phyloP scores from a whole-genome alignment of 2,113 vertebrate genomes.

The Mustela lutreola region DNA sequence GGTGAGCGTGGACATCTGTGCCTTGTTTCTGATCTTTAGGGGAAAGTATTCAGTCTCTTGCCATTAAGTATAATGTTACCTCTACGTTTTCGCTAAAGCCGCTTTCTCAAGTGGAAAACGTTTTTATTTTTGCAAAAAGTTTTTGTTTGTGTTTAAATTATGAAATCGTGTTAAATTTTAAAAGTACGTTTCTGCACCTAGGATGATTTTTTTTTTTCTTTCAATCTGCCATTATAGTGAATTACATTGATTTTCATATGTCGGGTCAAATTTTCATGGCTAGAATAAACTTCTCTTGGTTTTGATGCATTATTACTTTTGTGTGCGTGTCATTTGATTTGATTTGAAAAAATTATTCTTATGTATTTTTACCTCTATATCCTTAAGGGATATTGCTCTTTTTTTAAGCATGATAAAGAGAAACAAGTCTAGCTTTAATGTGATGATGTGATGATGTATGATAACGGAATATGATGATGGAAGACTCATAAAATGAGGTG shows the following conservation, averaged over 20 bases:
- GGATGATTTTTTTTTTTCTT: not conserved
- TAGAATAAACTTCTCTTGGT: not conserved
- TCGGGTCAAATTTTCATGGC: not conserved
- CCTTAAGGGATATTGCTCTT: not conserved
- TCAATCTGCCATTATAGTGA: not conserved
- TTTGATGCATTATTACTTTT: not conserved
- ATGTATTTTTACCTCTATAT: not conserved
- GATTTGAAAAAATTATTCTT: not conserved
- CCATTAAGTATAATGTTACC: not conserved
- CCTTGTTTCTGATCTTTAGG: not conserved
- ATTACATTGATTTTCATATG: not conserved
- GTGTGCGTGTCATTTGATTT: not conserved
- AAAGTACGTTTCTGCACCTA: not conserved
- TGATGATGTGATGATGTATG: not conserved
- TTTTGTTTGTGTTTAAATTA: not conserved
- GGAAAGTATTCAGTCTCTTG: not conserved
- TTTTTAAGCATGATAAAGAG: not conserved
- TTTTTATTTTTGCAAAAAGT: not conserved
- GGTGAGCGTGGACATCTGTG: rapidly evolving
- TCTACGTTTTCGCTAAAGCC: not conserved
- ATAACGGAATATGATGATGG: not conserved
- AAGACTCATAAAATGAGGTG: not conserved
- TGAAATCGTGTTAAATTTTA: not conserved
- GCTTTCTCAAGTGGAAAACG: not conserved
- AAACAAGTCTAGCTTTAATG: not conserved